Percentiles rank a stretch among this genome's conserved stretches.
Conservation (phyloP, 2,888 invertebrate genomes). For the Platycheirus rosarum region DNA sequence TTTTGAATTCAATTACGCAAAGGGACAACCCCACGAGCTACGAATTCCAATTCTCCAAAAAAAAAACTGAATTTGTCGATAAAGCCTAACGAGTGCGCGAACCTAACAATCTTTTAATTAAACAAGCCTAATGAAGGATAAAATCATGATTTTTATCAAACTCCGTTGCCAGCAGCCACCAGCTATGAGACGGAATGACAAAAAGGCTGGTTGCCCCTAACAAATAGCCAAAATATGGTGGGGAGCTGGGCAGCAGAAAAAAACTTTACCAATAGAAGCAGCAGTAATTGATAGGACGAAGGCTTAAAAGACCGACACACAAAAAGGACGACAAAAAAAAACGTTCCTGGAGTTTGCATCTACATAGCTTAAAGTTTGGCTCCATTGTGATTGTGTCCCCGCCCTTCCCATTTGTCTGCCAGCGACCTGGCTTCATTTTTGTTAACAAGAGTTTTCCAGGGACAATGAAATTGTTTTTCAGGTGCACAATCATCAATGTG, state of each 20-base stretch:
- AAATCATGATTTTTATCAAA: constrained; percentile 65
- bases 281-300: constrained; percentile 61
- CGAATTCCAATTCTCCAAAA: constrained; percentile 5
- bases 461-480: constrained; percentile 58
- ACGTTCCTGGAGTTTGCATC: constrained; percentile 59
- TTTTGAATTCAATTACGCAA: constrained; percentile 49
- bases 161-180: constrained; percentile 26
- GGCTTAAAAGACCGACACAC: constrained; percentile 28
- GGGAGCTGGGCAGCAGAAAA: constrained; percentile 1
- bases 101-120: constrained; percentile 64
- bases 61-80: constrained; percentile 22
- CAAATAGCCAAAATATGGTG: constrained; percentile 33
- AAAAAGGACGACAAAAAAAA: constrained; percentile 5
- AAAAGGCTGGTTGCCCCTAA: constrained; percentile 32
- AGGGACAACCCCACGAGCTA: background rate
- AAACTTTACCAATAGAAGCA: constrained; percentile 44
- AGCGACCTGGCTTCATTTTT: constrained; percentile 20
- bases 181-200: constrained; percentile 31
- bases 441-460: constrained; percentile 33
- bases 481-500: constrained; percentile 42
- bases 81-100: constrained; percentile 53
- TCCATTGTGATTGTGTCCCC: constrained; percentile 41
- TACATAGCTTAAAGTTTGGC: constrained; percentile 66
- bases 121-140: constrained; percentile 68
- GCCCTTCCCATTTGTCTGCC: background rate